These are phyloP conservation scores for Acrocephalus kingi DNA, from an alignment of 2,113 vertebrate species.

Conservation along the genomic window DNA sequence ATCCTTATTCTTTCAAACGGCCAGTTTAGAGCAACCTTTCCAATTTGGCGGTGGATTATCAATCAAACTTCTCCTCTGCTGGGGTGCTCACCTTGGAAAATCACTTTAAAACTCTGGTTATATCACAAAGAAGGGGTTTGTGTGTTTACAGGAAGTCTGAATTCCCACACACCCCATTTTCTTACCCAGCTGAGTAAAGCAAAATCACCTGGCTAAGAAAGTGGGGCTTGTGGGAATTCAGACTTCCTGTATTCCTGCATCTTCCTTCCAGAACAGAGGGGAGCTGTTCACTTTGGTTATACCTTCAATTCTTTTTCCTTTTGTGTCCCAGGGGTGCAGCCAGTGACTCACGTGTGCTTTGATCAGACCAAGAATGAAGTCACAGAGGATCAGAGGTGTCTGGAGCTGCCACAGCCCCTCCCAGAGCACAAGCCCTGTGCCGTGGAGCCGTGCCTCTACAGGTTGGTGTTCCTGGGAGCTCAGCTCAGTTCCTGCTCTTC, in stretches of 20 bases:
- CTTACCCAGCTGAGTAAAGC: neutral
- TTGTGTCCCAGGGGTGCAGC: slow-evolving; percentile 72
- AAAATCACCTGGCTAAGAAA: neutral
- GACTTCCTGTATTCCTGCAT: neutral
- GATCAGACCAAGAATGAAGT: slow-evolving; percentile 64
- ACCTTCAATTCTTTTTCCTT: neutral
- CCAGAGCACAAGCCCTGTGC: slow-evolving; percentile 70
- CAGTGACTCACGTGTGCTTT: slow-evolving; percentile 75
- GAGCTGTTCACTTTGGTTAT: neutral
- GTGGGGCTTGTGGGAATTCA: neutral
- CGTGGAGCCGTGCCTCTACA: slow-evolving; percentile 76
- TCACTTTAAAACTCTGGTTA: neutral
- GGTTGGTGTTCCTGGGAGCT: slow-evolving; percentile 70
- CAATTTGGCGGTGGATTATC: neutral
- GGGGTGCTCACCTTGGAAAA: neutral
- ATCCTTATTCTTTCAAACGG: neutral
- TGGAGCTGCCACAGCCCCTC: slow-evolving; percentile 29
- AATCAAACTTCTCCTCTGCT: neutral
- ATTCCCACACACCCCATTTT: neutral
- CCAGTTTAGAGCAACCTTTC: neutral
- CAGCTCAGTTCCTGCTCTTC: neutral
- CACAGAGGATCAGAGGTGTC: slow-evolving; percentile 74
- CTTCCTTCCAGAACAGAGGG: neutral
- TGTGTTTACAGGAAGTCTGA: neutral
- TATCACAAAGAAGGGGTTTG: neutral